A percentile compares a stretch with the other conserved stretches of the same genome.
Conservation (phyloP, 2,113 vertebrate genomes). For the Oncorhynchus clarkii region DNA sequence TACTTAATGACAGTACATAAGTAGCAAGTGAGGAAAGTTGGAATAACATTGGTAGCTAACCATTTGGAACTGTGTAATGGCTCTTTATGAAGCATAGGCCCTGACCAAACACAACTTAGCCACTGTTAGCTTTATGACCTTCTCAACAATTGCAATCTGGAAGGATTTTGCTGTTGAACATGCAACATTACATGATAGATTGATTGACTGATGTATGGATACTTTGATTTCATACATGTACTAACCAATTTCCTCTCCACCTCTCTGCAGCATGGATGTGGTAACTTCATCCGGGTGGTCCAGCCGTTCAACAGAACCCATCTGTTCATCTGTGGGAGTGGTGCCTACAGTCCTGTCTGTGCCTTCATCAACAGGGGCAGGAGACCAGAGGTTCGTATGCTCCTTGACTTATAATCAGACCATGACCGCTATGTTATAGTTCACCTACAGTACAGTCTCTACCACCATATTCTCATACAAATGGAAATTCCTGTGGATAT, state of each 20-base stretch:
- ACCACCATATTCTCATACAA: too few species aligned
- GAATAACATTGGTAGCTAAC: not conserved
- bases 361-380: slow-evolving; percentile 92
- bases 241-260: not conserved
- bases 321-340: slow-evolving; percentile 92
- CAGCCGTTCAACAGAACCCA: slow-evolving; percentile 94
- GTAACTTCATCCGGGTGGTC: slow-evolving; percentile 93
- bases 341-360: slow-evolving; percentile 93
- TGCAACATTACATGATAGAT: not conserved
- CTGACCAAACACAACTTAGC: too few species aligned
- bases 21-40: not conserved
- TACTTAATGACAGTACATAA: not conserved
- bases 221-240: not conserved
- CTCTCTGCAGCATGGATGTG: slow-evolving; percentile 86
- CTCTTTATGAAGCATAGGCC: not conserved
- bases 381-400: slow-evolving; percentile 83
- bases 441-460: too few species aligned
- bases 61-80: not conserved
- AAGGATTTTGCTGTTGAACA: too few species aligned
- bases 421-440: too few species aligned
- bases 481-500: too few species aligned
- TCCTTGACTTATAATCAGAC: not conserved
- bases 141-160: too few species aligned
- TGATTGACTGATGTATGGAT: not conserved
- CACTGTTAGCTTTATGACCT: too few species aligned